Base-by-base conservation (phyloP, 1,140 invertebrate genomes). In the Palaemon carinicauda region DNA sequence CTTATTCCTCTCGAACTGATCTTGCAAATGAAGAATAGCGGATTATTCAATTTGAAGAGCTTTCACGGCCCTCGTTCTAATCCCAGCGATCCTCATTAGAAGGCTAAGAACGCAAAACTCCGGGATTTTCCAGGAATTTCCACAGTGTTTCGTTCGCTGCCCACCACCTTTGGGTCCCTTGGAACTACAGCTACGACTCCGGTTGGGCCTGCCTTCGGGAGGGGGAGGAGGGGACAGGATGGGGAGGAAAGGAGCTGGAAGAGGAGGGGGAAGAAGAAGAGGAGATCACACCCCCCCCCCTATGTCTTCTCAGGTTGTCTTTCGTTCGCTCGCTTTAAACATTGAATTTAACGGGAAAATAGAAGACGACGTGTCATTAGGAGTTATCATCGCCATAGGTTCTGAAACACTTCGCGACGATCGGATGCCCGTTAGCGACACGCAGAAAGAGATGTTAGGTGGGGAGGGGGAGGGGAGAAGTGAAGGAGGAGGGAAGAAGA, bases 31-130 rank as follows among this genome's bases (percentile, higher is more conserved):
- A 85, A 85, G 82, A 85, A 85, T 85, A 79, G 82, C 54, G 82
- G 82, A 85, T 85, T 85, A 85, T 85, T 85, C 82, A 85, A 85
- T 85, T 85, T 85, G 82, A 85, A 78, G 82, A 85, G 82, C 82
- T 85, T 85, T 85, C 82, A 85, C 21, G 56, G 82, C 82, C 82
- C 82, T 75, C 74, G 77, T 78, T 78, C 74, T 85, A 85, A 85
- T 85, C 82, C 82, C 41, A 19, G 50, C 33, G 82, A 85, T 85
- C 82, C 82, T 85, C 82, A 85, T 85, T 85, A 85, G 74, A 33
- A 79, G 82, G 82, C 82, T 85, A 69, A 85, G 82, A 71, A 69
- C 77, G 74, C 77, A 79, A 79, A 85, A 79, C 82, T 78, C 52
- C 17, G 15, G 77, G 77, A 85, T 79, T 85, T 85, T 85, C 54